Evolutionary conservation across 2,113 vertebrate species (phyloP), one percentile per base, ranked within the genome.

Genomic region (Microcebus tavaratra): DNA sequence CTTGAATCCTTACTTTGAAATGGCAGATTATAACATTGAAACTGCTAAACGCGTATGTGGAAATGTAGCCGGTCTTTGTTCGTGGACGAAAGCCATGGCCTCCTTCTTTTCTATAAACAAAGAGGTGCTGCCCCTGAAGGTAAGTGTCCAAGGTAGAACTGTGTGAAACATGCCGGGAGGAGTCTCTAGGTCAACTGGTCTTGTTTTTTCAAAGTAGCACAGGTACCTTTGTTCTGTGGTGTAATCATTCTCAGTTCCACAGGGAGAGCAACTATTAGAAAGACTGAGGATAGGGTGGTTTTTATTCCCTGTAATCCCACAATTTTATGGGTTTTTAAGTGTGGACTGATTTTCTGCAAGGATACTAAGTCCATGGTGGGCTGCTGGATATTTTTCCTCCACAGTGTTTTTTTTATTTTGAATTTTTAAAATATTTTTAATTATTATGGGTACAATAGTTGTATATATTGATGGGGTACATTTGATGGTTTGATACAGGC

Each of bases 31-130:
- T 97, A 99, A 99, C 97, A 99, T 99, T 4, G 99, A 99, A 97
- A 99, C 99, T 25, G 99, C 99, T 27, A 99, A 98, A 91, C 98
- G 99, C 18, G 99, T 99, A 1, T 99, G 99, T 95, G 99, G 99
- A 20, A 99, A 99, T 59, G 99, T 99, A 92, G 99, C 99, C 0
- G 99, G 99, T 39, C 99, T 99, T 81, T 99, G 99, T 90, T 99
- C 99, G 8, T 99, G 99, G 99, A 99, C 99, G 2, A 99, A 99
- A 98, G 99, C 99, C 36, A 99, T 99, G 99, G 99, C 99, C 3
- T 97, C 99, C 8, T 99, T 99, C 98, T 99, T 99, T 97, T 99
- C 99, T 75, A 99, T 99, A 95, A 99, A 99, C 98, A 99, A 99
- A 98, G 99, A 99, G 97, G 99, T 99, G 70, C 98, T 99, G 53